These are phyloP conservation scores for Microctonus brassicae DNA, from an alignment of 2,888 invertebrate genomes.

Conservation along the genomic window DNA sequence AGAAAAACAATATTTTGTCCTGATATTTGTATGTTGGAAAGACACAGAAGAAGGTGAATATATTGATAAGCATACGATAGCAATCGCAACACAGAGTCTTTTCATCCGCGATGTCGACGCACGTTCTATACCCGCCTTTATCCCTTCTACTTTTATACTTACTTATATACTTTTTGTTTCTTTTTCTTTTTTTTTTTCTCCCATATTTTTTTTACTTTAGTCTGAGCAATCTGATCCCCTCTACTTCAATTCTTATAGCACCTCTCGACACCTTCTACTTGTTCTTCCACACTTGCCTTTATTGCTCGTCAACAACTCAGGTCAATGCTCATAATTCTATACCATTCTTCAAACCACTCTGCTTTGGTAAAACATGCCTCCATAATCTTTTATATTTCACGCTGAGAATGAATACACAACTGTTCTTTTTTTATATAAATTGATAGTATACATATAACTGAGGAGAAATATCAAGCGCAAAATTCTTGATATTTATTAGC, in stretches of 20 bases:
- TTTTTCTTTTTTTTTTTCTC: not conserved
- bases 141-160: constrained; percentile 32
- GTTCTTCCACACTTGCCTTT: not conserved
- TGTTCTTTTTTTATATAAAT: not conserved
- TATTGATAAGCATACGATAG: constrained; percentile 31
- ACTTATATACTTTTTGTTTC: not conserved
- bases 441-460: too few relatives aligned
- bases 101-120: constrained; percentile 51
- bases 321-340: constrained; percentile 5
- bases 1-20: not conserved
- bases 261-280: not conserved
- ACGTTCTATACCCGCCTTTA: constrained; percentile 45
- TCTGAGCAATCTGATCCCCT: not conserved
- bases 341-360: not conserved
- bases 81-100: constrained; percentile 34
- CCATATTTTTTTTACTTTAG: not conserved
- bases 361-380: not conserved
- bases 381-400: not conserved
- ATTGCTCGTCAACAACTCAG: not conserved
- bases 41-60: constrained; percentile 25
- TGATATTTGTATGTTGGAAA: not conserved
- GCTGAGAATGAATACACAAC: not conserved
- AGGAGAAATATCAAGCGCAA: not conserved
- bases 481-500: not conserved
- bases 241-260: not conserved